phyloP scores from a whole-genome alignment of 2,888 invertebrate species.

The Morinoia aosen region DNA sequence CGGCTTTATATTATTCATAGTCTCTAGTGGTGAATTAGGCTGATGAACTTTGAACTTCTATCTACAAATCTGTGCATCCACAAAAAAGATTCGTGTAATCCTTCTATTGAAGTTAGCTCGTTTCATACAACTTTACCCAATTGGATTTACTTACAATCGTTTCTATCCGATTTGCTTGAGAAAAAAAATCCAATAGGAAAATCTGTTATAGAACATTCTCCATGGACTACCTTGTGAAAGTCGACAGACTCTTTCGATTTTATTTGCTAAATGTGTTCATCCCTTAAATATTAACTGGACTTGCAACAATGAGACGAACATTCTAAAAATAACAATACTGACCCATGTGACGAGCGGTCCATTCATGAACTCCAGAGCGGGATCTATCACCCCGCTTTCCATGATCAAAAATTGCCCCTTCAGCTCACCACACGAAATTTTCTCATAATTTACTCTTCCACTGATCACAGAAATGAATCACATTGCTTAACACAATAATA shows the following conservation, averaged over 20 bases:
- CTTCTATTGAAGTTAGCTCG: too few relatives aligned
- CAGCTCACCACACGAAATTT: not conserved
- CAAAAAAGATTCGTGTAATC: too few relatives aligned
- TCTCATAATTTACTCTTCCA: constrained; percentile 25
- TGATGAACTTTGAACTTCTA: too few relatives aligned
- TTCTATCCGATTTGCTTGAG: too few relatives aligned
- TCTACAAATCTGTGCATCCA: too few relatives aligned
- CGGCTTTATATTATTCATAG: too few relatives aligned
- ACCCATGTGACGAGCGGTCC: constrained; percentile 66
- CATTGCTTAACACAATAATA: constrained; percentile 24
- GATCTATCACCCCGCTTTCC: constrained; percentile 55
- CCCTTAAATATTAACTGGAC: not conserved
- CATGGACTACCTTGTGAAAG: not conserved
- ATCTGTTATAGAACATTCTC: too few relatives aligned
- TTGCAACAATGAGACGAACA: not conserved
- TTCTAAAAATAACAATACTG: constrained; percentile 47
- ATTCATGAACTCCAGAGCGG: constrained; percentile 63
- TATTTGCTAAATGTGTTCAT: not conserved
- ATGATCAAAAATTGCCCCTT: constrained; percentile 28
- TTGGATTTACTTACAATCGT: too few relatives aligned
- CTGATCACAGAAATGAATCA: constrained; percentile 33
- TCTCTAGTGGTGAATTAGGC: too few relatives aligned
- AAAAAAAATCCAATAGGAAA: too few relatives aligned
- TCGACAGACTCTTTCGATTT: not conserved
- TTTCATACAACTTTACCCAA: too few relatives aligned